These are phyloP conservation scores for Melangyna quadrimaculata DNA, from an alignment of 2,888 invertebrate genomes.

Conservation along the genomic window DNA sequence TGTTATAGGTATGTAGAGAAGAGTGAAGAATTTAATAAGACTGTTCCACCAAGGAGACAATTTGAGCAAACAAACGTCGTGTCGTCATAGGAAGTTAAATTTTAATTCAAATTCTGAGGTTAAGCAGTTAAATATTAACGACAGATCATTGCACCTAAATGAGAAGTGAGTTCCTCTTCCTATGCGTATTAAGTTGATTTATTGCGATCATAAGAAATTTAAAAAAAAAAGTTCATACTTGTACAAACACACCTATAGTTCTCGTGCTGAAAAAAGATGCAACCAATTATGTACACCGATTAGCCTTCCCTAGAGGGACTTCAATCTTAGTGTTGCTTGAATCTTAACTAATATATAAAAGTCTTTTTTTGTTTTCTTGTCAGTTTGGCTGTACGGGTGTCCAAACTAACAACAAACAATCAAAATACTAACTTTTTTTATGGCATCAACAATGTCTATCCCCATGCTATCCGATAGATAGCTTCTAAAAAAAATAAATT, in stretches of 20 bases:
- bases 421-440: no score
- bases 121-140: neutral
- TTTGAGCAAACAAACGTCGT: slow-evolving; percentile 13
- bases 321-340: no score
- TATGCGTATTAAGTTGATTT: neutral
- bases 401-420: no score
- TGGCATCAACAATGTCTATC: no score
- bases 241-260: no score
- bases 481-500: no score
- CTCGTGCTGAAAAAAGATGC: neutral
- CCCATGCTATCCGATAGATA: no score
- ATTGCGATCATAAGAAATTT: neutral
- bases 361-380: no score
- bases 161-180: neutral
- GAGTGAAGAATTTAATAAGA: neutral
- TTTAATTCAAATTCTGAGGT: neutral
- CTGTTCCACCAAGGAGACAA: slow-evolving; percentile 12
- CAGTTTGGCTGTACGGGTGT: no score
- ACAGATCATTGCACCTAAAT: slow-evolving; percentile 3
- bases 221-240: neutral
- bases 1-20: neutral
- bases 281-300: no score
- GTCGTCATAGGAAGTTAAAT: slow-evolving; percentile 18
- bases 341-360: no score
- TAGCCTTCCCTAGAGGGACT: no score